These are phyloP conservation scores for Coreius guichenoti DNA, from an alignment of 2,797 vertebrate genomes.

Conservation along the genomic window DNA sequence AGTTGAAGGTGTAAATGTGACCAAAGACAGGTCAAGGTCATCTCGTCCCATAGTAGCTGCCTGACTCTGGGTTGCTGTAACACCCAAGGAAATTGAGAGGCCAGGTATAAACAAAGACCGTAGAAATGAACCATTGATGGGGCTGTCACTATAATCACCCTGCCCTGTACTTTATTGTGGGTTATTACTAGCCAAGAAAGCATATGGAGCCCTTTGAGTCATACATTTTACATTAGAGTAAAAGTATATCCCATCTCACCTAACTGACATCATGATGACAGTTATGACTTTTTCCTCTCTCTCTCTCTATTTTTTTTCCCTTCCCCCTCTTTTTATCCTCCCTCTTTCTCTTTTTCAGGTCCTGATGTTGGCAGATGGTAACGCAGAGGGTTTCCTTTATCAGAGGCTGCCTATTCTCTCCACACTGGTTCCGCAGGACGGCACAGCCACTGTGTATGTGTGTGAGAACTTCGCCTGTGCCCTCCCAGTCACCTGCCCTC, in stretches of 20 bases:
- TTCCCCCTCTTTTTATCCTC: background rate
- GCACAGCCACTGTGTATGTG: constrained; percentile 84
- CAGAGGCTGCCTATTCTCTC: constrained; percentile 83
- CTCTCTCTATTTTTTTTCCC: background rate
- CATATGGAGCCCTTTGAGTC: constrained; percentile 10
- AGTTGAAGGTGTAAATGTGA: background rate
- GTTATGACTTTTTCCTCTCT: constrained; percentile 18
- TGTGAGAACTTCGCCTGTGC: constrained; percentile 89
- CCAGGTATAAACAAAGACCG: constrained; percentile 35
- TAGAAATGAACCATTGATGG: constrained; percentile 42
- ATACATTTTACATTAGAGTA: constrained; percentile 37
- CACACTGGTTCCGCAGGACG: constrained; percentile 78
- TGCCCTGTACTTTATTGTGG: constrained; percentile 19
- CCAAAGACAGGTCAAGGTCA: constrained; percentile 33
- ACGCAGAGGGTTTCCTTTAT: constrained; percentile 79
- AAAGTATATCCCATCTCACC: constrained; percentile 15
- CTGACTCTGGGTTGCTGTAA: background rate
- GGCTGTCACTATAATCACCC: constrained; percentile 25
- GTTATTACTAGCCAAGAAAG: constrained; percentile 39
- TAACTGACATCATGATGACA: constrained; percentile 46
- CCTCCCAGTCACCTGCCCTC: constrained; percentile 85
- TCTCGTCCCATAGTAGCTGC: background rate
- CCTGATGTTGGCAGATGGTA: constrained; percentile 84
- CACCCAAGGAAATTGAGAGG: background rate
- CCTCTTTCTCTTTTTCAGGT: constrained; percentile 74